Base-by-base conservation (phyloP, 1,140 invertebrate species). In the Grapholita molesta region DNA sequence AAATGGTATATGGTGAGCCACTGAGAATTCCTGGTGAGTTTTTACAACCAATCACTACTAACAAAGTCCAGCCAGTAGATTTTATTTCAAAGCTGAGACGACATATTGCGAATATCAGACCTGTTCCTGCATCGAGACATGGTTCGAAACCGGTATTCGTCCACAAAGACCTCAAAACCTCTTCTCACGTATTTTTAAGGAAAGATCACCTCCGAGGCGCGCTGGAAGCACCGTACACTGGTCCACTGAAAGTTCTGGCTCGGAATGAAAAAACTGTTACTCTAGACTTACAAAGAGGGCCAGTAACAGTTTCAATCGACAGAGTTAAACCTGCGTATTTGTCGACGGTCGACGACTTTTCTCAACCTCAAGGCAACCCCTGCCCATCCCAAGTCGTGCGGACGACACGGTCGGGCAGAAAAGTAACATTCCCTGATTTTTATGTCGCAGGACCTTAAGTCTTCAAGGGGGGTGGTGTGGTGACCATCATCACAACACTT, bases 1-100 rank as follows among this genome's bases (percentile, higher is more conserved):
- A 78, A 24, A 11, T 80, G 24, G 61, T 76, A 1, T 80, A 75
- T 42, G 80, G 78, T 1, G 57, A 28, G 38, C 18, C 68, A 12
- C 12, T 74, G n/a, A 21, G 72, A 9, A 30, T 77, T 3, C 75
- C 73, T 9, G 70, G 75, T 67, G 55, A 70, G 12, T 72, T 74
- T 6, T 23, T 53, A 1, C 38, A 25, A 1, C 12, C 38, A 15
- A 2, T 24, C 15, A 2, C 25, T 12, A 7, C 66, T 38, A 15
- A 52, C 23, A 67, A 0, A 23, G 2, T 32, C 1, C 11, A 67
- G 5, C 23, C 52, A 30, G 35, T 5, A 61, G 52, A 67, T n/a
- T 74, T 72, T 12, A 64, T 72, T 9, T n/a, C 53, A n/a, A 48
- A 74, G 12, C 73, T 76, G 15, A 1, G 75, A 15, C 9, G 24